Percentiles rank a stretch among this genome's conserved stretches.
These are phyloP conservation scores for Eurosta solidaginis DNA, from an alignment of 1,140 invertebrate species.

Conservation along the genomic window DNA sequence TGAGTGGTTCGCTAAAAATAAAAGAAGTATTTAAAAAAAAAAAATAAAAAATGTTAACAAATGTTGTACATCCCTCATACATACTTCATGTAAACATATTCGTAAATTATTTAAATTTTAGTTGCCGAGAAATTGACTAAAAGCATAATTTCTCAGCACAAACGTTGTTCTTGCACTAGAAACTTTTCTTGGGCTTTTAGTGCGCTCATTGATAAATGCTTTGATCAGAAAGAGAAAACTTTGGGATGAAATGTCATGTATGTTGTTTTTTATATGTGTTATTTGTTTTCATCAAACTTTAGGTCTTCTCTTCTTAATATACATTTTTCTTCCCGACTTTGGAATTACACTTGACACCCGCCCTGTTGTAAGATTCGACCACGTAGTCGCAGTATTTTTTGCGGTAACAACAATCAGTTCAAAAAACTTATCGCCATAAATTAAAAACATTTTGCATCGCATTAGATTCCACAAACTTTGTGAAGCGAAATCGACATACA, in stretches of 20 bases:
- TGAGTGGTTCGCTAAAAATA: not conserved
- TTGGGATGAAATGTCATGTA: not conserved
- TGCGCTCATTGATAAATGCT: not conserved
- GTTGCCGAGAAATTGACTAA: not conserved
- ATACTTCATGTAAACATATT: no score
- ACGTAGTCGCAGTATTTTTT: no score
- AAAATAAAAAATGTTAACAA: not conserved
- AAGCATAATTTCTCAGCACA: not conserved
- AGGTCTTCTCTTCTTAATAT: not conserved
- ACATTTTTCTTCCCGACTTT: no score
- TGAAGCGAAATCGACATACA: no score
- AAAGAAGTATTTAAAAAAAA: not conserved
- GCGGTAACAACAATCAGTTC: no score
- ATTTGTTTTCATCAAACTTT: not conserved
- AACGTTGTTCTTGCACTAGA: not conserved
- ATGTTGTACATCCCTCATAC: no score
- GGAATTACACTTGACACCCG: no score
- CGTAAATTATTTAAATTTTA: not conserved
- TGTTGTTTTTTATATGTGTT: not conserved
- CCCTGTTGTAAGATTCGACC: no score
- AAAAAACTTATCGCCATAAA: no score
- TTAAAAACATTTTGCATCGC: no score
- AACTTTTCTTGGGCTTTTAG: no score
- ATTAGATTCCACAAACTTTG: no score
- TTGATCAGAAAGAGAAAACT: not conserved